These are phyloP conservation scores for Clunio marinus DNA, from an alignment of 2,888 invertebrate genomes.

Conservation along the genomic window DNA sequence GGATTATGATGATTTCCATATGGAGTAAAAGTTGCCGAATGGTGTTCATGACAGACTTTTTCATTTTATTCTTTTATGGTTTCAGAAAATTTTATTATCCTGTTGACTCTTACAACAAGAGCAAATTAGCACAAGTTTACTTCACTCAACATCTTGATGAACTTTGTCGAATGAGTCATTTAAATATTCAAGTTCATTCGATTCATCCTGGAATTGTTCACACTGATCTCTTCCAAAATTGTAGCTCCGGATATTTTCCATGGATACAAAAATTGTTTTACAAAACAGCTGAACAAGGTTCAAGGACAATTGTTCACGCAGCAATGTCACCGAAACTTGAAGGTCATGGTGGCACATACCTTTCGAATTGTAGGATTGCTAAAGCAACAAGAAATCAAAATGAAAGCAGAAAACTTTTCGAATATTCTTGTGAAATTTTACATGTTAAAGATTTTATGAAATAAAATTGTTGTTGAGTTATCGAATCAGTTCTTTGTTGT, in stretches of 20 bases:
- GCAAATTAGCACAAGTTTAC: constrained; percentile 78
- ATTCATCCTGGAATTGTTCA: constrained; percentile 86
- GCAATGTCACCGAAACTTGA: constrained; percentile 70
- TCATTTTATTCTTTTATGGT: background rate
- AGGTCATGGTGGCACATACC: constrained; percentile 73
- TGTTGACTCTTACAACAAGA: constrained; percentile 72
- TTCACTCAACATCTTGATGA: constrained; percentile 58
- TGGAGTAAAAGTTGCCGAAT: constrained; percentile 2
- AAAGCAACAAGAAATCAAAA: constrained; percentile 56
- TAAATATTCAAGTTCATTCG: constrained; percentile 62
- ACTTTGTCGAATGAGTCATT: constrained; percentile 54
- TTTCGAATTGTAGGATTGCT: constrained; percentile 67
- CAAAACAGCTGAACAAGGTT: constrained; percentile 77
- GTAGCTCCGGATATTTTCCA: constrained; percentile 60
- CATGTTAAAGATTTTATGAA: constrained; percentile 53
- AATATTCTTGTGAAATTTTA: constrained; percentile 61
- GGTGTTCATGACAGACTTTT: too few species aligned
- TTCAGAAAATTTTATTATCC: constrained; percentile 61
- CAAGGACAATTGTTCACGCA: constrained; percentile 70
- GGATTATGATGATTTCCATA: constrained; percentile 71
- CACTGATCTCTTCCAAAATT: constrained; percentile 74
- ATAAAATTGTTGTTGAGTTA: too few species aligned
- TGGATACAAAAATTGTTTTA: constrained; percentile 64
- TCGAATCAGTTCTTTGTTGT: too few species aligned
- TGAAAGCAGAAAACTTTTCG: constrained; percentile 64